Evolutionary conservation across 2,888 invertebrate genomes (phyloP).

Genomic region (Polietes domitor): DNA sequence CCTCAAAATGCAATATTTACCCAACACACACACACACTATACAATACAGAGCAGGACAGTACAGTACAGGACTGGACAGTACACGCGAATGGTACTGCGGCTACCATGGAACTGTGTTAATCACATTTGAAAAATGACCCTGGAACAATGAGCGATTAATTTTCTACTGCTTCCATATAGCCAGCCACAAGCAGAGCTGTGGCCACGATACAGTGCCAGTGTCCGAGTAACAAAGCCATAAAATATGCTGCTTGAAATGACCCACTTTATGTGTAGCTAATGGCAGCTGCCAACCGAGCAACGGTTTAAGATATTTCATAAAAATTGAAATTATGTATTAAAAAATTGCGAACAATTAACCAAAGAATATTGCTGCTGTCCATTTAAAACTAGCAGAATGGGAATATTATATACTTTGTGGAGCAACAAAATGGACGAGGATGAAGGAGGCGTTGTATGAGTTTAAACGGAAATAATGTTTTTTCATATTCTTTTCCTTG

Average conservation of each 20-base stretch:
- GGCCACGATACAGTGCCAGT: neutral
- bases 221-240: neutral
- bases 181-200: neutral
- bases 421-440: neutral
- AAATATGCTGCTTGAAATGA: conserved; percentile 2
- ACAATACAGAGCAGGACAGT: neutral
- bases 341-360: conserved; percentile 2
- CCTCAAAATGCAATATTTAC: neutral
- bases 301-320: conserved; percentile 6
- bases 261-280: neutral
- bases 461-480: no score
- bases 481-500: no score
- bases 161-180: conserved; percentile 62
- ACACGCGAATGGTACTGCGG: conserved; percentile 14
- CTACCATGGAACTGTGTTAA: conserved; percentile 19
- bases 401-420: neutral
- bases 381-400: neutral
- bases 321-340: neutral
- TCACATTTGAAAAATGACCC: conserved; percentile 67
- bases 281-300: neutral
- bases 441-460: neutral
- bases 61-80: neutral
- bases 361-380: neutral
- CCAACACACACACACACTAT: neutral
- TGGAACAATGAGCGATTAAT: conserved; percentile 73